Base-by-base conservation (phyloP, 2,888 invertebrate genomes). In the Andrena minutula region DNA sequence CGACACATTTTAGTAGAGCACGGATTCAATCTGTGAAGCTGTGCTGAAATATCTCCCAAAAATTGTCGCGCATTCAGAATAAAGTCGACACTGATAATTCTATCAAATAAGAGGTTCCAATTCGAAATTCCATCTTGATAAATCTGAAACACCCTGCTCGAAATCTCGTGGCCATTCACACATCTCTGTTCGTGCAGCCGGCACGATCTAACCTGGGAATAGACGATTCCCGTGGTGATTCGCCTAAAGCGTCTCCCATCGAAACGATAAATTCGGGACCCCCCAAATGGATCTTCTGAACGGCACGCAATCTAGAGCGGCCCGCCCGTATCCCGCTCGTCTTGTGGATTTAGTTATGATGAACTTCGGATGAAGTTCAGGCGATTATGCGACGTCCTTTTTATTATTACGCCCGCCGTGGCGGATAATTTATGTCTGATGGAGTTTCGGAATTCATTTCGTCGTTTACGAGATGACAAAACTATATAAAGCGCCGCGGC, bases 241-340 rank as follows among this genome's bases (percentile, higher is more conserved):
- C 72, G 68, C 65, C 76, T 68, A 68, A 79, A 86, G 80, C 80
- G 64, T 74, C 76, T 74, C 77, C 75, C 81, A 61, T 65, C 84
- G 83, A 73, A 78, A 88, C 88, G 84, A 90, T 89, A 89, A 90
- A 89, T 90, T 87, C 64, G 78, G 70, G 75, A 79, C 84, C 56
- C 70, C 47, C 85, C 64, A 78, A 87, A 83, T 84, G 75, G 83
- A 80, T 86, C 75, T 79, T 69, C 65, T 30, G 81, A 71, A 82
- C 75, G 61, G 82, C 86, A 86, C 88, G 89, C 89, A 85, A 89
- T 87, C 84, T 65, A 74, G 65, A 69, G 56, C 74, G 16, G 23
- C 79, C 69, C 65, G 61, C 61, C 51, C 63, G 77, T 63, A 74
- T 82, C 81, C 80, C 77, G 61, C 69, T 65, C 69, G 16, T 28